phyloP scores from a whole-genome alignment of 2,113 vertebrate genomes.

The Hemichromis elongatus region DNA sequence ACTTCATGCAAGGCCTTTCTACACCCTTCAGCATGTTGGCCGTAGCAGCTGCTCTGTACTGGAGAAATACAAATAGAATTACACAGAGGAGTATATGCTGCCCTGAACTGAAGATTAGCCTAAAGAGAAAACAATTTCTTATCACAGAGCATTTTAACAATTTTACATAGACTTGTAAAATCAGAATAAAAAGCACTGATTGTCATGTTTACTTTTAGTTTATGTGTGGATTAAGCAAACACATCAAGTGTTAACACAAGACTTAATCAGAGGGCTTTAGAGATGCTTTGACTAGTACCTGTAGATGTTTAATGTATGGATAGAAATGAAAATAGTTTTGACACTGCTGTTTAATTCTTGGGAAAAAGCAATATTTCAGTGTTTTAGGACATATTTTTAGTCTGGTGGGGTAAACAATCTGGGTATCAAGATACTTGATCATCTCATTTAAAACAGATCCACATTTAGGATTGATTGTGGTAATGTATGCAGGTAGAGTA shows the following conservation, averaged over 20 bases:
- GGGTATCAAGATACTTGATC: background rate
- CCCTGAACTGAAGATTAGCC: background rate
- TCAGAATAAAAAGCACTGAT: background rate
- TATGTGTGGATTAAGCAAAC: background rate
- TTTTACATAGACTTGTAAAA: background rate
- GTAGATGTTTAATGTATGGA: background rate
- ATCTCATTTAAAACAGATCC: background rate
- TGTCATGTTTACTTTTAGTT: background rate
- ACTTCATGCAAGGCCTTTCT: conserved; percentile 19
- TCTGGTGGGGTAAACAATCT: background rate
- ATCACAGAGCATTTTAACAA: background rate
- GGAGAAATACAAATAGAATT: background rate
- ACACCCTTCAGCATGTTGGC: conserved; percentile 37
- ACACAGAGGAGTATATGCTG: background rate
- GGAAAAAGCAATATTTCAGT: background rate
- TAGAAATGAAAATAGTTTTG: background rate
- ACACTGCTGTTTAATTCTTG: background rate
- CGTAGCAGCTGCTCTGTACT: conserved; percentile 18
- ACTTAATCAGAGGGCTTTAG: background rate
- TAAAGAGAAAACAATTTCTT: background rate
- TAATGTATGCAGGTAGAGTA: background rate
- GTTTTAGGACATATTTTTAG: background rate
- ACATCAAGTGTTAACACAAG: background rate
- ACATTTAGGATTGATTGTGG: background rate
- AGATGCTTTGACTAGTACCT: background rate